Conservation (phyloP, 2,888 invertebrate genomes). For the Suillia variegata region DNA sequence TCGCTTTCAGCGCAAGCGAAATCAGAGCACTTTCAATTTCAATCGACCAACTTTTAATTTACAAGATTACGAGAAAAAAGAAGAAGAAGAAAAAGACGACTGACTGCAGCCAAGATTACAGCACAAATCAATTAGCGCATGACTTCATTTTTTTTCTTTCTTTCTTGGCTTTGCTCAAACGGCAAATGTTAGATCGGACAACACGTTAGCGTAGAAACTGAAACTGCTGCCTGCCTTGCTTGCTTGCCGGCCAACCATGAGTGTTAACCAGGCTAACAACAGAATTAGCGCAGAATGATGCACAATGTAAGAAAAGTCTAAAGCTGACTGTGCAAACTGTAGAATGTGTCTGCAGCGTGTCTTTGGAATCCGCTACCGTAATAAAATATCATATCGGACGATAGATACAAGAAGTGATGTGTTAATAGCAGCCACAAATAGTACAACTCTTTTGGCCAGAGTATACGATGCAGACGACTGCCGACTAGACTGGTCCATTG, state of each 20-base stretch:
- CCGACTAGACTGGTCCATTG: background rate
- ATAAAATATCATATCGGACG: too few species aligned
- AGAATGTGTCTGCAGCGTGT: background rate
- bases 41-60: background rate
- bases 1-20: background rate
- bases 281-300: background rate
- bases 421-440: background rate
- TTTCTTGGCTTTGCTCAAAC: background rate
- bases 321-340: too few species aligned
- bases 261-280: constrained; percentile 1
- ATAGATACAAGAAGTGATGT: background rate
- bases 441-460: background rate
- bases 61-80: background rate
- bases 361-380: background rate
- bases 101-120: background rate
- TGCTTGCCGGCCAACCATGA: background rate
- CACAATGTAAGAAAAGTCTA: background rate
- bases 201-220: background rate
- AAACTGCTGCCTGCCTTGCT: too few species aligned
- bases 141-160: background rate
- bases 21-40: background rate
- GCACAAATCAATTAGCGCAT: constrained; percentile 4
- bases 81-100: background rate
- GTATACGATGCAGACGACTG: too few species aligned
- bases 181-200: background rate